phyloP scores from a whole-genome alignment of 2,888 invertebrate genomes.

The Cantharis nigra region DNA sequence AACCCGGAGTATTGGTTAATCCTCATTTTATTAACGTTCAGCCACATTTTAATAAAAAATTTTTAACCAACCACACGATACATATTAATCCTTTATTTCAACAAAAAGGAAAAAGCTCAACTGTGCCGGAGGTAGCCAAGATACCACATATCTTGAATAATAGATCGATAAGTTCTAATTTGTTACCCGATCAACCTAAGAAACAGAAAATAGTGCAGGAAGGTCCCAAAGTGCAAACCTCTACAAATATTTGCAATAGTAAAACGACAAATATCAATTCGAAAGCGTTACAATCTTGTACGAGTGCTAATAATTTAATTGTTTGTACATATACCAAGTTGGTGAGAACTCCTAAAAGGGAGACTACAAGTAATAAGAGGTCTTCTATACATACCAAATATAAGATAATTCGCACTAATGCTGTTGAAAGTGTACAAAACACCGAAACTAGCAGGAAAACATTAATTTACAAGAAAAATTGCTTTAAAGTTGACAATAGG shows the following conservation, averaged over 20 bases:
- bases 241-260: background rate
- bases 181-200: background rate
- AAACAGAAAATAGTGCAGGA: background rate
- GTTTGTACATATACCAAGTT: background rate
- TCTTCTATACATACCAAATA: background rate
- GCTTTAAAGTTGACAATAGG: background rate
- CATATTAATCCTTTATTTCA: conserved; percentile 53
- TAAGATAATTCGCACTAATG: background rate
- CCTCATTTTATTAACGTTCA: conserved; percentile 48
- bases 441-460: background rate
- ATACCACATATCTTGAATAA: background rate
- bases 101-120: background rate
- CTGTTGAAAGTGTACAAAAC: background rate
- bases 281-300: conserved; percentile 34
- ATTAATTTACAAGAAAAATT: background rate
- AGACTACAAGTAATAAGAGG: background rate
- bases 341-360: background rate
- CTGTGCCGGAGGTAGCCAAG: background rate
- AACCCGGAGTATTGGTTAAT: conserved; percentile 49
- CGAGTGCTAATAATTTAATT: conserved; percentile 20
- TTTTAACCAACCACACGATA: conserved; percentile 38
- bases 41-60: conserved; percentile 42
- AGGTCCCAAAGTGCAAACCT: background rate
- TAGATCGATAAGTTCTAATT: background rate
- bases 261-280: background rate